A percentile compares a stretch with the other conserved stretches of the same genome.
These are phyloP conservation scores for Macquaria ambigua DNA, from an alignment of 2,113 vertebrate species.

Conservation along the genomic window DNA sequence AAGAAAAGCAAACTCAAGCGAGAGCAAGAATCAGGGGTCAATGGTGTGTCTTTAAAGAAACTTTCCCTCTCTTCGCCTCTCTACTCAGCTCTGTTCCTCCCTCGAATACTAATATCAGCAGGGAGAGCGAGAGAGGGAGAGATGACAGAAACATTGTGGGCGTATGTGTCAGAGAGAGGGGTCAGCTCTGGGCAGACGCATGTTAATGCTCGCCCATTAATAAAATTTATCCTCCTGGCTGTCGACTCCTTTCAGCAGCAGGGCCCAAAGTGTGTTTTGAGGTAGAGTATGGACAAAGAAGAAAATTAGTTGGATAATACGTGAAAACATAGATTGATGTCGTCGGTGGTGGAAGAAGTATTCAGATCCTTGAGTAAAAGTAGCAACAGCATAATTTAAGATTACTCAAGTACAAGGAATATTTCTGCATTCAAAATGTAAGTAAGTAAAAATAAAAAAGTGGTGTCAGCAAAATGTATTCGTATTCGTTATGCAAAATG, in stretches of 20 bases:
- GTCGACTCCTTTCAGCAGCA: constrained; percentile 78
- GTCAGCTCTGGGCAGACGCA: constrained; percentile 92
- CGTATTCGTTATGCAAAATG: background rate
- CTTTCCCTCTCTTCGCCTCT: constrained; percentile 83
- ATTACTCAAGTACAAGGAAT: background rate
- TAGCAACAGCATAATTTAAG: background rate
- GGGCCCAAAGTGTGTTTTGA: background rate
- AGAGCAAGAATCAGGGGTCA: constrained; percentile 92
- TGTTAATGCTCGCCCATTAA: constrained; percentile 96
- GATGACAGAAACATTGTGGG: constrained; percentile 93
- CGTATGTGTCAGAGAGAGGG: constrained; percentile 91
- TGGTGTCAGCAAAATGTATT: background rate
- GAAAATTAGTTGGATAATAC: background rate
- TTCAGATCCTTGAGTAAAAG: background rate
- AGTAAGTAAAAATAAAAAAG: background rate
- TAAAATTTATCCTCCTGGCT: constrained; percentile 91
- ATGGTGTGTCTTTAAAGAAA: constrained; percentile 93
- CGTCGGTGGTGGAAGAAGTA: background rate
- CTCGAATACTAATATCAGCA: constrained; percentile 90
- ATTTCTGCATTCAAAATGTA: background rate
- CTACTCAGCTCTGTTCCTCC: constrained; percentile 79
- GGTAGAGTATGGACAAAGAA: background rate
- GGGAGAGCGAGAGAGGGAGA: constrained; percentile 72
- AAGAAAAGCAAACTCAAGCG: constrained; percentile 95
- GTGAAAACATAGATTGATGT: background rate